Evolutionary conservation across 2,888 invertebrate species (phyloP), one percentile per base, ranked within the genome.

Genomic region (Campoplex nolae): DNA sequence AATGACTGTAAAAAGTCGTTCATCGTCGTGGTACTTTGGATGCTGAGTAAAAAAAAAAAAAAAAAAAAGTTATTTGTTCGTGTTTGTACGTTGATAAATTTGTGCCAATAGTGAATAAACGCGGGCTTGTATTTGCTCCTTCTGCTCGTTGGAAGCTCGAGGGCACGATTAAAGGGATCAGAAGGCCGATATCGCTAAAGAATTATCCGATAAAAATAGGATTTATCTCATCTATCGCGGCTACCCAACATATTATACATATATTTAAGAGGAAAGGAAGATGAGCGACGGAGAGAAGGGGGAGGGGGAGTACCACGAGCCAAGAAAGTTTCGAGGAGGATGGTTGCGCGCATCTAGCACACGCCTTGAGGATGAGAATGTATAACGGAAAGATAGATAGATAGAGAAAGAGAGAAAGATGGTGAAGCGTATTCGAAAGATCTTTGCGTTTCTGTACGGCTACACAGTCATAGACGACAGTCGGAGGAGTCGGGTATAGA

Each of bases 191-290:
- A 80, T 54, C 48, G 73, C 42, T 48, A 42, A 85, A 68, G 78
- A 77, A 85, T 78, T 70, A 84, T 82, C 78, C 78, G 84, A 84
- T 82, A 81, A 77, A 77, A 80, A 84, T 80, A 45, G 80, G 65
- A 45, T 68, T 78, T 58, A 42, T 68, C 54, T 45, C 45, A 71
- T 71, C 28, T 71, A 32, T n/a, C 28, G 35, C 48, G 68, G 42
- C n/a, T 42, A 68, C 62, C 16, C 1, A 62, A 62, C 7, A 16
- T 3, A 6, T 62, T 32, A 62, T 62, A 32, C 62, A 32, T 58
- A 62, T 32, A 62, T 58, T 28, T 32, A 62, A 13, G 51, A 23
- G 23, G 48, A 71, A 48, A 48, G 48, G 71, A 51, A 18, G 23
- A 28, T 23, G 71, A 32, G 48, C 42, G 70, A 2, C 35, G 32